These are phyloP conservation scores for Xestobium rufovillosum DNA, from an alignment of 2,888 invertebrate species.

Conservation along the genomic window DNA sequence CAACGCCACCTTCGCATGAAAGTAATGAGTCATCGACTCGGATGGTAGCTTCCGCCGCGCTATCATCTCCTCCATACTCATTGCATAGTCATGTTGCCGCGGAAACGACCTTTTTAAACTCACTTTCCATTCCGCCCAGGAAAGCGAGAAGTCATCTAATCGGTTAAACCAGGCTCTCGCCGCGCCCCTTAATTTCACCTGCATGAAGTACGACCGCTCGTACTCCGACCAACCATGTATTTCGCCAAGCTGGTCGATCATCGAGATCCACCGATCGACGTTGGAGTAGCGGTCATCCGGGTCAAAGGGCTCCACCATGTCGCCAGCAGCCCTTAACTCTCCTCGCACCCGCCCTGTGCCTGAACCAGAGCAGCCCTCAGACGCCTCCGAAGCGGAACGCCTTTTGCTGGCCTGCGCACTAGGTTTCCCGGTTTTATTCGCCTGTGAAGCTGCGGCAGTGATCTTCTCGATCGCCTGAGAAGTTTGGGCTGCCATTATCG, in stretches of 20 bases:
- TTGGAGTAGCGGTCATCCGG: constrained; percentile 16
- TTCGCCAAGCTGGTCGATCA: constrained; percentile 20
- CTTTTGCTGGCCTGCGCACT: too few relatives aligned
- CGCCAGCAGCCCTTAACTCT: constrained; percentile 7
- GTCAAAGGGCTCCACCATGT: constrained; percentile 20
- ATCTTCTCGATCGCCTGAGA: too few relatives aligned
- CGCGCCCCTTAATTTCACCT: constrained; percentile 17
- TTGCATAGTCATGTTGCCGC: too few relatives aligned
- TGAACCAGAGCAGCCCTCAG: too few relatives aligned
- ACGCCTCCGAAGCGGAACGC: too few relatives aligned
- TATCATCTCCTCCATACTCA: too few relatives aligned
- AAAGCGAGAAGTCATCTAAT: too few relatives aligned
- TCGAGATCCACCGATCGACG: constrained; percentile 20
- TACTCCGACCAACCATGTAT: constrained; percentile 22
- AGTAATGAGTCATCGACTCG: constrained; percentile 28
- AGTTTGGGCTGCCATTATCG: too few relatives aligned
- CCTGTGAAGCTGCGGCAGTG: too few relatives aligned
- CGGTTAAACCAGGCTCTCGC: constrained; percentile 12
- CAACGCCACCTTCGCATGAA: constrained; percentile 24
- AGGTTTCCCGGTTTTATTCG: too few relatives aligned
- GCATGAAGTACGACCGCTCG: constrained; percentile 20
- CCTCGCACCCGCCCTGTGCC: constrained; percentile 1
- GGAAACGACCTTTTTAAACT: constrained; percentile 16
- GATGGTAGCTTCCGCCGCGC: too few relatives aligned
- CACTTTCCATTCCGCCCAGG: constrained; percentile 27